Conservation (phyloP, 1,140 invertebrate genomes). For the Anoplolepis gracilipes region DNA sequence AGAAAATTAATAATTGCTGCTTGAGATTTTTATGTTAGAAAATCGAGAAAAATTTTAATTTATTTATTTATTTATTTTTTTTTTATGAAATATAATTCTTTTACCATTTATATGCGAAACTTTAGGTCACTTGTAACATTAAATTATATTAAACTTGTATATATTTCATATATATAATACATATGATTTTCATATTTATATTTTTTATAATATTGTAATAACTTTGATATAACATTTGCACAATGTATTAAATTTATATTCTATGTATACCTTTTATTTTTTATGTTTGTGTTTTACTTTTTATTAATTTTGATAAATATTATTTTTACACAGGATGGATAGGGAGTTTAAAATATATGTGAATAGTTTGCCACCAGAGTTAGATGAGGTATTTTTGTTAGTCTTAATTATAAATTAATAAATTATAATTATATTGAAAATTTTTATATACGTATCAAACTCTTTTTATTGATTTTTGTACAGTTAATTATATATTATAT, state of each 20-base stretch:
- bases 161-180: too few species aligned
- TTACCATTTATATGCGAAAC: neutral
- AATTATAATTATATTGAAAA: conserved; percentile 28
- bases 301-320: neutral
- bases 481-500: conserved; percentile 41
- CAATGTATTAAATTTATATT: neutral
- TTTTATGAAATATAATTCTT: neutral
- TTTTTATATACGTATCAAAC: neutral
- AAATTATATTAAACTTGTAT: too few species aligned
- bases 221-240: neutral
- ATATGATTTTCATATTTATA: too few species aligned
- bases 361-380: conserved; percentile 74
- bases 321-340: neutral
- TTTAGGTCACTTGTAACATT: neutral
- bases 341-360: conserved; percentile 71
- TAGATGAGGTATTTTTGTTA: conserved; percentile 74
- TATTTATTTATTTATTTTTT: too few species aligned
- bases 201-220: too few species aligned
- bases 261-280: neutral
- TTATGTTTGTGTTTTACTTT: too few species aligned
- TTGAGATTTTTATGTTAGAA: neutral
- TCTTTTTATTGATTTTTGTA: conserved; percentile 14
- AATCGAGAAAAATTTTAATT: neutral
- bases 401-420: conserved; percentile 32
- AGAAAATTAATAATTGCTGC: neutral